Percentiles rank a stretch among this genome's conserved stretches.
These are phyloP conservation scores for Aplodontia rufa DNA, from an alignment of 2,113 vertebrate genomes.

Conservation along the genomic window DNA sequence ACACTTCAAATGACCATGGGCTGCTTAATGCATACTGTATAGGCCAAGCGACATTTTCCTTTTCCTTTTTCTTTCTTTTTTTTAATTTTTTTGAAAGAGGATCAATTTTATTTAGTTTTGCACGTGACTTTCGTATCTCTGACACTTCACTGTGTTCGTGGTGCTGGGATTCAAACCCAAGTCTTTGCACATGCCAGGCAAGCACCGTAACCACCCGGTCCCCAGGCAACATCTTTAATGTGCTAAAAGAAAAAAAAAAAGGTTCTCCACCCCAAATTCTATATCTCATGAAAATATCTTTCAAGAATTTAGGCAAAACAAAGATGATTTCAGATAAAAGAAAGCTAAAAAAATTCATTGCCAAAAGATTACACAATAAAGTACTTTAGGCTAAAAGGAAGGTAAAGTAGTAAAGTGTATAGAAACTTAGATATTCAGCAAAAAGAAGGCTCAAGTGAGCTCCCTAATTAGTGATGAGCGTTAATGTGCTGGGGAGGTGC, in stretches of 20 bases:
- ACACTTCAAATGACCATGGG: not conserved
- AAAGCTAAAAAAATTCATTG: not conserved
- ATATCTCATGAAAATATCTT: not conserved
- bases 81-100: too few species aligned
- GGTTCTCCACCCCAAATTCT: not conserved
- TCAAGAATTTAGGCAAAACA: not conserved
- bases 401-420: not conserved
- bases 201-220: too few species aligned
- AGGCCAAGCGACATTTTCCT: not conserved
- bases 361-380: not conserved
- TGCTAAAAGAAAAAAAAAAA: not conserved
- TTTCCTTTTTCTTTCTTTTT: too few species aligned
- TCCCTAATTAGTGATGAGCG: not conserved
- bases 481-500: not conserved
- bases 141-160: too few species aligned
- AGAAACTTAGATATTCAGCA: not conserved
- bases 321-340: not conserved
- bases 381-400: not conserved
- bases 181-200: too few species aligned
- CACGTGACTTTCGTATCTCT: too few species aligned
- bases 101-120: too few species aligned
- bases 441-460: not conserved
- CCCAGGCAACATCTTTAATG: not conserved
- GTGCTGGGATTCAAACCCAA: too few species aligned
- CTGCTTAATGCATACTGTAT: not conserved